Percentiles rank a stretch among this genome's conserved stretches.
phyloP scores from a whole-genome alignment of 2,113 vertebrate genomes.

The Neodon shergylaensis region DNA sequence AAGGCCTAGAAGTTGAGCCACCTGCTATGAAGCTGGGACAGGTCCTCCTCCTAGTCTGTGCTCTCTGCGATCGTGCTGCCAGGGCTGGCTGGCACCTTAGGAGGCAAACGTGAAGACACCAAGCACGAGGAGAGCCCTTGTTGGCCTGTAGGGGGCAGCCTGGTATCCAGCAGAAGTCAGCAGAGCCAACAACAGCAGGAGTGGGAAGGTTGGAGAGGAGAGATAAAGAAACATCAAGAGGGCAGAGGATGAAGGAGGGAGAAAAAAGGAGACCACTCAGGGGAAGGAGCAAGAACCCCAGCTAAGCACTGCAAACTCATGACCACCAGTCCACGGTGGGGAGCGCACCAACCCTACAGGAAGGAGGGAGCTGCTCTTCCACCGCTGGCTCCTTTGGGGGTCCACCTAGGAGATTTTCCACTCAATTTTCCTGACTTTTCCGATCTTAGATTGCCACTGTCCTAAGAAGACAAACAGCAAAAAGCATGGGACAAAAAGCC shows the following conservation, averaged over 20 bases:
- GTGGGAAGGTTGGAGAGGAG: neutral
- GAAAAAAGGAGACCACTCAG: neutral
- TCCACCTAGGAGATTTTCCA: slow-evolving; percentile 24
- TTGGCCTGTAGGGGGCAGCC: neutral
- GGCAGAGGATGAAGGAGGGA: neutral
- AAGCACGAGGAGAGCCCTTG: neutral
- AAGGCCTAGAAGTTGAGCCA: neutral
- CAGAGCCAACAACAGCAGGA: neutral
- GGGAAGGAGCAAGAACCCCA: neutral
- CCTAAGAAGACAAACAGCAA: neutral
- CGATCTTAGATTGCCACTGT: neutral
- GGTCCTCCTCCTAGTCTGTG: neutral
- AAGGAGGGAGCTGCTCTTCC: neutral
- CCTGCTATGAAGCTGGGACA: neutral
- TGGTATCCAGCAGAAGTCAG: neutral
- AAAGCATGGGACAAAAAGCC: no score
- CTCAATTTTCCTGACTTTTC: neutral
- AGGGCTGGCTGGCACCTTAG: neutral
- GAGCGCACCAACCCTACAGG: no score
- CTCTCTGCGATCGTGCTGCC: neutral
- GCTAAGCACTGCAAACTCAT: neutral
- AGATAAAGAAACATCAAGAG: neutral
- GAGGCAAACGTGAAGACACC: neutral
- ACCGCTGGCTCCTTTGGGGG: neutral
- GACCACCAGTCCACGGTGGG: neutral